These are phyloP conservation scores for Psittacula cyanocephala DNA, from an alignment of 2,113 vertebrate genomes.

Conservation along the genomic window DNA sequence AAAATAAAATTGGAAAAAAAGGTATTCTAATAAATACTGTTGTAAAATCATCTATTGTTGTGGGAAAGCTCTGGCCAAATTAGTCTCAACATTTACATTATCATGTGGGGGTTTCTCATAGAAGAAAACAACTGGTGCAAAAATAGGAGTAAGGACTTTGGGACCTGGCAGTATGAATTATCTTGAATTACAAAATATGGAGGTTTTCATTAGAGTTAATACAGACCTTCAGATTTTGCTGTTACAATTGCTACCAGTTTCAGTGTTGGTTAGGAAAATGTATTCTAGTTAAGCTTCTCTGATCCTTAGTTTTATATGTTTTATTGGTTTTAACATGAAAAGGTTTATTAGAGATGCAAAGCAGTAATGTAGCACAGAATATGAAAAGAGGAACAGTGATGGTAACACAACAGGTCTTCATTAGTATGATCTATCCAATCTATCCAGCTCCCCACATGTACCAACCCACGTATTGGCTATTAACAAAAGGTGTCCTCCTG, in stretches of 20 bases:
- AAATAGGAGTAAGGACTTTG: background rate
- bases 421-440: too few relatives aligned
- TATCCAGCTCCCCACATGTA: too few relatives aligned
- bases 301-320: background rate
- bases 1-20: background rate
- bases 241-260: background rate
- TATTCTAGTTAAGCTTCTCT: background rate
- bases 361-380: background rate
- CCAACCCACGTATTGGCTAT: too few relatives aligned
- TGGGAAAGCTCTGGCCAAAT: background rate
- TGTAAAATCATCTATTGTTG: background rate
- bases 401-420: background rate
- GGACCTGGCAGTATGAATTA: background rate
- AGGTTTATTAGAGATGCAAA: background rate
- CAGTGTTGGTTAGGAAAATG: background rate
- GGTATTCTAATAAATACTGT: background rate
- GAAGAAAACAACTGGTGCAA: background rate
- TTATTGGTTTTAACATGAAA: background rate
- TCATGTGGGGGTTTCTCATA: background rate
- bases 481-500: too few relatives aligned
- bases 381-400: background rate
- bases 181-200: background rate
- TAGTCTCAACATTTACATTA: background rate
- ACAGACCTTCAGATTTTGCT: background rate
- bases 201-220: background rate